Evolutionary conservation across 2,113 vertebrate species (phyloP).

Genomic region (Corythornis vintsioides): DNA sequence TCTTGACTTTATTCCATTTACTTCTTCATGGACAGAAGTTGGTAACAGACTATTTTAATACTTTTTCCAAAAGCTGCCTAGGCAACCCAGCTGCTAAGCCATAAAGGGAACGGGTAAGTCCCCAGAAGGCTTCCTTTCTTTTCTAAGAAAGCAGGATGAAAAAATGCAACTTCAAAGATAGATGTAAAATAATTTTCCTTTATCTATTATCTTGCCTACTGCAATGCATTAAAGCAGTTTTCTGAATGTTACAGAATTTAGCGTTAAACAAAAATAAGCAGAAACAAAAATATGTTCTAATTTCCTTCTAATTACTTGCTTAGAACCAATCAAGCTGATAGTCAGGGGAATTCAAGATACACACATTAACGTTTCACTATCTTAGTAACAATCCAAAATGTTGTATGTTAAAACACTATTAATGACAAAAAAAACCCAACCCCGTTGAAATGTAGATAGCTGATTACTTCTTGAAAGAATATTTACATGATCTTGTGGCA

Average conservation of each 20-base stretch:
- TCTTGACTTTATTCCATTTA: background rate
- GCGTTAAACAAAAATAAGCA: conserved; percentile 44
- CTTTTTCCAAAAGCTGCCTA: conserved; percentile 5
- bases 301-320: conserved; percentile 36
- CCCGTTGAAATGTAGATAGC: background rate
- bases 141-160: background rate
- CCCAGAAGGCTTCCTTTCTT: conserved; percentile 25
- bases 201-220: conserved; percentile 28
- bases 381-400: background rate
- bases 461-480: background rate
- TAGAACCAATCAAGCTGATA: background rate
- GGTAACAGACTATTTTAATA: conserved; percentile 8
- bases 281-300: conserved; percentile 30
- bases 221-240: background rate
- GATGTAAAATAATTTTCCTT: conserved; percentile 34
- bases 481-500: background rate
- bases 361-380: background rate
- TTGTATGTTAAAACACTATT: background rate
- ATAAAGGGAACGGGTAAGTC: conserved; percentile 17
- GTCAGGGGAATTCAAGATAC: background rate
- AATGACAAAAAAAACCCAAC: background rate
- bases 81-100: conserved; percentile 8
- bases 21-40: background rate
- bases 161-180: background rate
- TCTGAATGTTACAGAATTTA: background rate